Evolutionary conservation across 2,888 invertebrate genomes (phyloP).

Genomic region (Sminthurides aquaticus): DNA sequence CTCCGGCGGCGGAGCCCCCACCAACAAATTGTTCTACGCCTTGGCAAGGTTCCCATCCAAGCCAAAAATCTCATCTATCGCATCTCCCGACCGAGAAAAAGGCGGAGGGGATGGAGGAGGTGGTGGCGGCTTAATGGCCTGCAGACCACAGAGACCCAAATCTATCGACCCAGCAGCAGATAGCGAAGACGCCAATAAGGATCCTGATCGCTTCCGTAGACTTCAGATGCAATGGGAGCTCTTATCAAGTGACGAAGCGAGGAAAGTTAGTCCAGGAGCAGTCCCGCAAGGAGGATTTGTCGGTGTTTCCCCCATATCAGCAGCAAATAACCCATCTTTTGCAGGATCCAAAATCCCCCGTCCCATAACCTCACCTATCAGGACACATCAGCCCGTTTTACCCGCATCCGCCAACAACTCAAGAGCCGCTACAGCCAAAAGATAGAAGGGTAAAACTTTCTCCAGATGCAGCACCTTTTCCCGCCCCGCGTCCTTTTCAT

Average conservation of each 20-base stretch:
- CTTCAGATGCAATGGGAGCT: slow-evolving; percentile 75
- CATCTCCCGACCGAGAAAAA: slow-evolving; percentile 28
- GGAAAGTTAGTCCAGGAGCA: slow-evolving; percentile 31
- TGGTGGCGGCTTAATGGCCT: slow-evolving; percentile 33
- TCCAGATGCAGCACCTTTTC: too few relatives aligned
- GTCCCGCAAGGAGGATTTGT: slow-evolving; percentile 18
- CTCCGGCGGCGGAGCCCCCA: slow-evolving; percentile 15
- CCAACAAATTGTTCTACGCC: slow-evolving; percentile 16
- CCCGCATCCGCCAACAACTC: background rate
- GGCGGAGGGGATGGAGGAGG: slow-evolving; percentile 35
- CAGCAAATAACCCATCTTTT: slow-evolving; percentile 29
- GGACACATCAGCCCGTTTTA: slow-evolving; percentile 1
- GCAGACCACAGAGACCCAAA: slow-evolving; percentile 8
- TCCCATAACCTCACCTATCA: slow-evolving; percentile 64
- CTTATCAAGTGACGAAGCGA: slow-evolving; percentile 56
- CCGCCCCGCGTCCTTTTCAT: too few relatives aligned
- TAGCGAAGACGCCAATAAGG: slow-evolving; percentile 43
- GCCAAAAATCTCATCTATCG: slow-evolving; percentile 27
- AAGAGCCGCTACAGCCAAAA: too few relatives aligned
- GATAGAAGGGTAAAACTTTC: too few relatives aligned
- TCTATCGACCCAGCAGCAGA: background rate
- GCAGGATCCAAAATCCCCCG: slow-evolving; percentile 62
- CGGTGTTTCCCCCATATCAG: slow-evolving; percentile 30
- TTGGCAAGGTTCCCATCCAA: slow-evolving; percentile 32
- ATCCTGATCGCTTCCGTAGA: slow-evolving; percentile 63